phyloP scores from a whole-genome alignment of 1,140 invertebrate genomes.

The Eumeta japonica region DNA sequence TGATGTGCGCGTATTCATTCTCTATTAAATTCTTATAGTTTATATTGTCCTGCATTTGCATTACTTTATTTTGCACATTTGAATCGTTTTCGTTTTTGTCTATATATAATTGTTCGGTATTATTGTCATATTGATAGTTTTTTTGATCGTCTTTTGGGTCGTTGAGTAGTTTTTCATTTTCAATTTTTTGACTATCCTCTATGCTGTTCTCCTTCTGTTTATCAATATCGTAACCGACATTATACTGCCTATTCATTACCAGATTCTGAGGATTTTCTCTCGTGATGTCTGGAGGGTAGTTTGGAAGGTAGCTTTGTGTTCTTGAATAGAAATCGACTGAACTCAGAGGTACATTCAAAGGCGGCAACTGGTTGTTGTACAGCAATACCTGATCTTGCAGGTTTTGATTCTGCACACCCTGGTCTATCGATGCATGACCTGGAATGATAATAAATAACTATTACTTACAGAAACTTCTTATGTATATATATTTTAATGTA shows the following conservation, averaged over 20 bases:
- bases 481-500: too few species aligned
- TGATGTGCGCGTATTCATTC: slow-evolving; percentile 34
- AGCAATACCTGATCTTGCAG: slow-evolving; percentile 25
- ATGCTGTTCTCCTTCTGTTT: slow-evolving; percentile 9
- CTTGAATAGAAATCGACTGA: slow-evolving; percentile 34
- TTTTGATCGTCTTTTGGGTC: slow-evolving; percentile 40
- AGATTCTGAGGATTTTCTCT: slow-evolving; percentile 37
- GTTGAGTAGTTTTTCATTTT: slow-evolving; percentile 41
- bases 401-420: slow-evolving; percentile 20
- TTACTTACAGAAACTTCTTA: too few species aligned
- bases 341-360: slow-evolving; percentile 25
- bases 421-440: slow-evolving; percentile 18
- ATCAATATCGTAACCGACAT: slow-evolving; percentile 18
- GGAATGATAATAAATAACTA: slow-evolving; percentile 2
- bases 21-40: slow-evolving; percentile 6
- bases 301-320: slow-evolving; percentile 30
- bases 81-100: slow-evolving; percentile 34
- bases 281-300: slow-evolving; percentile 22
- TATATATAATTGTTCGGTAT: slow-evolving; percentile 7
- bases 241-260: slow-evolving; percentile 36
- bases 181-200: slow-evolving; percentile 21
- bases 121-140: slow-evolving; percentile 24
- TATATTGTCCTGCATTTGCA: not conserved
- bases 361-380: slow-evolving; percentile 30
- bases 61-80: slow-evolving; percentile 23